These are phyloP conservation scores for Noctua janthe DNA, from an alignment of 2,888 invertebrate genomes.

Conservation along the genomic window DNA sequence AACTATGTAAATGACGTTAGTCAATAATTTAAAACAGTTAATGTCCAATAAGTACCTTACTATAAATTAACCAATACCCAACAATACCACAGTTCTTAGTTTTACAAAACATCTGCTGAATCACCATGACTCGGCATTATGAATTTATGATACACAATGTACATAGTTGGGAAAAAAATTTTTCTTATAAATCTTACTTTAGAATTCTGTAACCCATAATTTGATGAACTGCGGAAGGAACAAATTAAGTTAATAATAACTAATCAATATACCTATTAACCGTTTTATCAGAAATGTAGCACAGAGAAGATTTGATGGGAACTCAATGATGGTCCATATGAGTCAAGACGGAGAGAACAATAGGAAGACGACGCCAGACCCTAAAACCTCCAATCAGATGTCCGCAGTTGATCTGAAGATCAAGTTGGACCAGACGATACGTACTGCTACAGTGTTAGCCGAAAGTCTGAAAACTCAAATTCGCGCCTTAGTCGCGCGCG, in stretches of 20 bases:
- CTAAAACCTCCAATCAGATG: constrained; percentile 44
- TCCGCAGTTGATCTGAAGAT: constrained; percentile 69
- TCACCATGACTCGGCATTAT: neutral
- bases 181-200: neutral
- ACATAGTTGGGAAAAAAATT: neutral
- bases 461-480: constrained; percentile 78
- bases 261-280: neutral
- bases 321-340: constrained; percentile 58
- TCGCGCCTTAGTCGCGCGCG: constrained; percentile 68
- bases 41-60: too few relatives aligned
- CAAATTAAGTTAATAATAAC: neutral
- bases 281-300: constrained; percentile 26
- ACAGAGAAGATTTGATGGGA: constrained; percentile 44
- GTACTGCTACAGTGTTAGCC: constrained; percentile 75
- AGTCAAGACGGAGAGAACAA: constrained; percentile 30
- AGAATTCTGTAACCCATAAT: constrained; percentile 14
- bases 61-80: too few relatives aligned
- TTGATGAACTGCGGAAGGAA: neutral
- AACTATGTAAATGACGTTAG: neutral
- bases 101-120: neutral
- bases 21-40: neutral
- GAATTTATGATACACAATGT: neutral
- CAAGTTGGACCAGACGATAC: constrained; percentile 75
- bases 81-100: neutral
- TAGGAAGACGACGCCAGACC: constrained; percentile 23